These are phyloP conservation scores for Eupithecia dodoneata DNA, from an alignment of 2,888 invertebrate genomes.

Conservation along the genomic window DNA sequence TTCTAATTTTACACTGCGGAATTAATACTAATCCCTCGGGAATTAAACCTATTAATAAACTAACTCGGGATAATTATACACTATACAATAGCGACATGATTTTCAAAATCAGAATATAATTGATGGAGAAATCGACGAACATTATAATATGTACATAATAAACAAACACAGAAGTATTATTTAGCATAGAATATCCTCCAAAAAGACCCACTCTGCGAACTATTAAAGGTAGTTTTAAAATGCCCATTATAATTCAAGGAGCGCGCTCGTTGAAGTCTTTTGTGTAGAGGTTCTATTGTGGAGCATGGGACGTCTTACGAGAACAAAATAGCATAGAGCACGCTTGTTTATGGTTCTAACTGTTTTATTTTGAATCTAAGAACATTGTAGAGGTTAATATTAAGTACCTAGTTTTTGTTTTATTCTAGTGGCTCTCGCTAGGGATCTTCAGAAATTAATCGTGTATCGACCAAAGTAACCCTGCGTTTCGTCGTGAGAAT, in stretches of 20 bases:
- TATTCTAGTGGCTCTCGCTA: background rate
- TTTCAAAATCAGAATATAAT: too few species aligned
- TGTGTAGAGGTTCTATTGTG: slow-evolving; percentile 47
- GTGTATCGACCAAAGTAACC: background rate
- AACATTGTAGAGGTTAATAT: background rate
- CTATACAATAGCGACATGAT: too few species aligned
- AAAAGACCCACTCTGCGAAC: slow-evolving; percentile 1
- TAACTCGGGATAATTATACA: too few species aligned
- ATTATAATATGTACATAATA: too few species aligned
- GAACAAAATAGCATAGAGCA: slow-evolving; percentile 14
- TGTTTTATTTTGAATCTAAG: background rate
- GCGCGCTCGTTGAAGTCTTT: slow-evolving; percentile 60
- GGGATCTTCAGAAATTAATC: background rate
- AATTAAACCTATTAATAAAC: too few species aligned
- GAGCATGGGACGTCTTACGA: slow-evolving; percentile 30
- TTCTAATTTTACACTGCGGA: too few species aligned
- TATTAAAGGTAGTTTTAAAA: slow-evolving; percentile 20
- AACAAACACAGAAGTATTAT: too few species aligned
- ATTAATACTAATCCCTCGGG: too few species aligned
- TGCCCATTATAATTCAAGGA: slow-evolving; percentile 30
- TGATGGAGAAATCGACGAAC: too few species aligned
- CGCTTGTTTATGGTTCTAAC: slow-evolving; percentile 4
- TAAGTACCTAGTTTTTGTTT: background rate
- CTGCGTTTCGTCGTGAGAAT: too few species aligned
- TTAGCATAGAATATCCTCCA: too few species aligned